A percentile compares a stretch with the other conserved stretches of the same genome.
Evolutionary conservation across 2,888 invertebrate genomes (phyloP).

Genomic region (Busseola fusca): DNA sequence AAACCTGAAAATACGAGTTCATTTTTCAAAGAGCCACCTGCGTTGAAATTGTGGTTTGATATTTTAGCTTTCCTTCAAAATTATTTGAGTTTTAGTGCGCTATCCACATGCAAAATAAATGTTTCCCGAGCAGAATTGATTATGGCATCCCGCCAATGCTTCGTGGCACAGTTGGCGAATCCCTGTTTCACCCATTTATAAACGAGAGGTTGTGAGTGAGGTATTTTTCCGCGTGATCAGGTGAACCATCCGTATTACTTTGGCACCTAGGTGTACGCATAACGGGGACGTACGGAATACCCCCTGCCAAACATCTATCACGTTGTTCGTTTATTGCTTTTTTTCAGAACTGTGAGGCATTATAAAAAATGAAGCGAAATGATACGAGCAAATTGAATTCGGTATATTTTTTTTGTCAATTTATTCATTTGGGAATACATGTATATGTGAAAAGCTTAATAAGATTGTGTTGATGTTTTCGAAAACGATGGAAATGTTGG

Average conservation of each 20-base stretch:
- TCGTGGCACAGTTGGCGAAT: conserved; percentile 62
- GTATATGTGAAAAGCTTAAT: neutral
- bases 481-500: conserved; percentile 5
- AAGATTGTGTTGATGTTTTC: conserved; percentile 24
- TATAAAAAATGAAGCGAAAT: conserved; percentile 31
- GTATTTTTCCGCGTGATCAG: conserved; percentile 55
- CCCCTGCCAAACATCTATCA: conserved; percentile 43
- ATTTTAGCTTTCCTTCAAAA: conserved; percentile 44
- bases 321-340: conserved; percentile 45
- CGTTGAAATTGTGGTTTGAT: conserved; percentile 36
- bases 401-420: conserved; percentile 2
- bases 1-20: conserved; percentile 7
- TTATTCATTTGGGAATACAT: neutral
- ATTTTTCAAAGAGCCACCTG: conserved; percentile 9
- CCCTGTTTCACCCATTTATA: conserved; percentile 58
- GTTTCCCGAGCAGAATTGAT: conserved; percentile 62
- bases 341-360: conserved; percentile 20
- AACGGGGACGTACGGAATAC: conserved; percentile 31
- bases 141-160: conserved; percentile 66
- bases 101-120: conserved; percentile 57
- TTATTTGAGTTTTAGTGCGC: conserved; percentile 50
- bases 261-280: conserved; percentile 34
- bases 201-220: conserved; percentile 40
- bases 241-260: conserved; percentile 41
- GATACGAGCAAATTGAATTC: conserved; percentile 32